Evolutionary conservation across 1,140 invertebrate species (phyloP), one percentile per base, ranked within the genome.

Genomic region (Metopolophium dirhodum): DNA sequence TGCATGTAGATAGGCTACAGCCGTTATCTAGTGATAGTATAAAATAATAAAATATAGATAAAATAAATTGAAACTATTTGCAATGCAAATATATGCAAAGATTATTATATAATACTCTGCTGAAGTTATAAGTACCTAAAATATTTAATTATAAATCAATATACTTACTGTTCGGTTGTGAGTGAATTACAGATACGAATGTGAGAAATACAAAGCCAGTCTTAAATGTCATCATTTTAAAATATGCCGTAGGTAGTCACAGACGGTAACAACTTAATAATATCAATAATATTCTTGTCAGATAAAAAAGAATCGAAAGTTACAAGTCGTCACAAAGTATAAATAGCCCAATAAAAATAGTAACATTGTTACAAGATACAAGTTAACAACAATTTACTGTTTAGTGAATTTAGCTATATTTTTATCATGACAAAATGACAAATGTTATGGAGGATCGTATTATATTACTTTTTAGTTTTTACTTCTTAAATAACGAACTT

Each of bases 401-500:
- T 41, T 41, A 3, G 2, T 41, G 41, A 77, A n/a, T 77, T 77
- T n/a, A 35, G 0, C 6, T 7, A n/a, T 35, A 77, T n/a, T 77
- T n/a, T 77, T 77, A 77, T 77, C 61, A 77, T 77, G 61, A 77
- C 61, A 77, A 68, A 18, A 18, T 18, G 30, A n/a, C 11, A 68
- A 77, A 68, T n/a, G 61, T 77, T n/a, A n/a, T 6, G n/a, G n/a
- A n/a, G n/a, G 20, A n/a, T 18, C 7, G n/a, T n/a, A 77, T n/a
- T 77, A n/a, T n/a, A 37, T 37, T 8, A 83, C 77, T 37, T 83
- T 47, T 86, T 45, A 86, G 1, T 85, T 11, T 41, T 85, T 85
- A 51, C 49, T 51, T 57, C 35, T 26, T 26, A 41, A 89, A 89
- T 89, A 89, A 57, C 49, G 88, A 89, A 89, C 88, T 37, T 89